A percentile compares a stretch with the other conserved stretches of the same genome.
Conservation (phyloP, 1,140 invertebrate species). For the Ceratitis capitata region DNA sequence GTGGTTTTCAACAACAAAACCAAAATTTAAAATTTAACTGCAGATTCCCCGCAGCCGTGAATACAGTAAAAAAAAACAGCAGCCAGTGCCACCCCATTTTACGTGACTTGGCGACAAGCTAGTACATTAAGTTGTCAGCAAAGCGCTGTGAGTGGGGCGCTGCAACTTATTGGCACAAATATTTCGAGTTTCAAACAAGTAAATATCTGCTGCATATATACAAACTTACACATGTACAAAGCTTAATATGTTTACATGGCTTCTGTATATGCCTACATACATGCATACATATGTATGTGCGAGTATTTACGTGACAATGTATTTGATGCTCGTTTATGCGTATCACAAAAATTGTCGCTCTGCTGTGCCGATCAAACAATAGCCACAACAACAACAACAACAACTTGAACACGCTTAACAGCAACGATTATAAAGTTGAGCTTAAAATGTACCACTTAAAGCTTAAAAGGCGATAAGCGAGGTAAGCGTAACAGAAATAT, state of each 20-base stretch:
- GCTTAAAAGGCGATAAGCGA: background rate
- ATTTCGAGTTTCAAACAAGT: conserved; percentile 16
- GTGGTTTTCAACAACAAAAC: background rate
- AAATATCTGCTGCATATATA: background rate
- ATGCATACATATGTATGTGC: background rate
- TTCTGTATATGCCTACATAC: background rate
- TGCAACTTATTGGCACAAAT: background rate
- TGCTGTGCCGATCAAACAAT: background rate
- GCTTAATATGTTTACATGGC: background rate
- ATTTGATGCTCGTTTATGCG: background rate
- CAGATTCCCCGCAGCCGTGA: background rate
- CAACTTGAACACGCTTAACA: background rate
- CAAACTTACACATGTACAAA: background rate
- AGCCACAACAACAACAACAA: background rate
- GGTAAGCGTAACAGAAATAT: background rate
- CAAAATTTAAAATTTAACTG: background rate
- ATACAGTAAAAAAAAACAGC: background rate
- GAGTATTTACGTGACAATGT: background rate
- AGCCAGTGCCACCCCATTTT: background rate
- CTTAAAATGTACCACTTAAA: background rate
- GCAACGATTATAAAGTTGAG: background rate
- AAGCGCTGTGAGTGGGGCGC: background rate
- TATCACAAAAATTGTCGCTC: background rate
- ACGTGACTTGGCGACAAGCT: background rate
- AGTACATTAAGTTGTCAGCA: background rate